phyloP scores from a whole-genome alignment of 2,888 invertebrate species.

The Bombylius discolor region DNA sequence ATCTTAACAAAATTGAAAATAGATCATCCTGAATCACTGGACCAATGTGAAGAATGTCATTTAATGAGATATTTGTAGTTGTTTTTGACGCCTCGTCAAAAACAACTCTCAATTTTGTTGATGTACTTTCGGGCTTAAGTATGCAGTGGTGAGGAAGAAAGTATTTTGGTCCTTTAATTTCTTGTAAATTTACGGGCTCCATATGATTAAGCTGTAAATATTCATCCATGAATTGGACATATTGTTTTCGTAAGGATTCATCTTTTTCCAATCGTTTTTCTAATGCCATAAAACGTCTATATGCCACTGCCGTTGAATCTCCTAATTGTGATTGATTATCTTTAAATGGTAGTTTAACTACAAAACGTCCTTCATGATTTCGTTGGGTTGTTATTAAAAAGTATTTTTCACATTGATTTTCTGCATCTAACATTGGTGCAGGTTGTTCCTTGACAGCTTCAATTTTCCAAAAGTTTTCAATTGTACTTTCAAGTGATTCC shows the following conservation, averaged over 20 bases:
- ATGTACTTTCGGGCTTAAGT: background rate
- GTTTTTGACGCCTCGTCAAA: background rate
- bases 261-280: background rate
- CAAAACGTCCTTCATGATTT: background rate
- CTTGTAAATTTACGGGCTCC: background rate
- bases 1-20: background rate
- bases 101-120: background rate
- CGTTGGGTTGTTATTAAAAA: background rate
- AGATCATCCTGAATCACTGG: background rate
- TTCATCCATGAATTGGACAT: background rate
- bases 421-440: background rate
- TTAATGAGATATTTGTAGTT: background rate
- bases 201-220: background rate
- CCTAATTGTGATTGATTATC: background rate
- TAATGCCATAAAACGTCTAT: background rate
- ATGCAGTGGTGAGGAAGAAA: background rate
- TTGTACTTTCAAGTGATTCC: background rate
- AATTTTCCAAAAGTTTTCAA: background rate
- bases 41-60: background rate
- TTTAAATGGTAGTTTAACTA: background rate
- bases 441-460: background rate
- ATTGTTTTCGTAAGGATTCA: background rate
- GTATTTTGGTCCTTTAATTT: background rate
- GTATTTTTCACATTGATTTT: background rate
- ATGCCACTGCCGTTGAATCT: background rate